These are phyloP conservation scores for Trichosurus vulpecula DNA, from an alignment of 2,797 vertebrate species.

Conservation along the genomic window DNA sequence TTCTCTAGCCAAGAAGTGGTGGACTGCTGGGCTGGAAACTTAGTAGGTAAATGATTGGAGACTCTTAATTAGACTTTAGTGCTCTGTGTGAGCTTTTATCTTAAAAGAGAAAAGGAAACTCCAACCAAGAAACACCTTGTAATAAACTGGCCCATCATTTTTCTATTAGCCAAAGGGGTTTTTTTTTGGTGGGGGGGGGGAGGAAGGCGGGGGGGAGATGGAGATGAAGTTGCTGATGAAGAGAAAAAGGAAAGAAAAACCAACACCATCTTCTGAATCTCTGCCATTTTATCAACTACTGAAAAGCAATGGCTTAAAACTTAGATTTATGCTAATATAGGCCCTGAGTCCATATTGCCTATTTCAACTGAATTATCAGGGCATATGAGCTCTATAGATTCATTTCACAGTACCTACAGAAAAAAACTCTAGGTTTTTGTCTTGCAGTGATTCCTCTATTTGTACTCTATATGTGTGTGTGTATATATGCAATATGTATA, in stretches of 20 bases:
- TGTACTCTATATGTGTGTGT: not conserved
- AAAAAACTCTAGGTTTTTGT: not conserved
- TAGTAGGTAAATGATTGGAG: not conserved
- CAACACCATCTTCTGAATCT: not conserved
- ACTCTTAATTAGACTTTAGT: constrained; percentile 59
- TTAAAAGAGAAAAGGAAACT: not conserved
- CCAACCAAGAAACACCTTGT: not conserved
- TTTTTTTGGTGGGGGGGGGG: not conserved
- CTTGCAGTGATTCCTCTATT: not conserved
- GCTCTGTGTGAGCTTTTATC: constrained; percentile 46
- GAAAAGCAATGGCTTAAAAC: constrained; percentile 53
- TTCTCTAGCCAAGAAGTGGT: constrained; percentile 53
- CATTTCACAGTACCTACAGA: not conserved
- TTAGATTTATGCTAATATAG: constrained; percentile 56
- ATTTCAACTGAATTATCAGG: not conserved
- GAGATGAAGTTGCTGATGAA: not conserved
- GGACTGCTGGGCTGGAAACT: not conserved
- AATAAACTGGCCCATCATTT: not conserved
- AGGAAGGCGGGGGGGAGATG: not conserved
- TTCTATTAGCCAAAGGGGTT: constrained; percentile 13
- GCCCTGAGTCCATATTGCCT: not conserved
- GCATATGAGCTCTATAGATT: not conserved
- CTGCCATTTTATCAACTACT: not conserved
- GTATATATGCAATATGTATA: not conserved
- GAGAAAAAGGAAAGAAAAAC: not conserved